phyloP scores from a whole-genome alignment of 2,113 vertebrate genomes.

The Rynchops niger region DNA sequence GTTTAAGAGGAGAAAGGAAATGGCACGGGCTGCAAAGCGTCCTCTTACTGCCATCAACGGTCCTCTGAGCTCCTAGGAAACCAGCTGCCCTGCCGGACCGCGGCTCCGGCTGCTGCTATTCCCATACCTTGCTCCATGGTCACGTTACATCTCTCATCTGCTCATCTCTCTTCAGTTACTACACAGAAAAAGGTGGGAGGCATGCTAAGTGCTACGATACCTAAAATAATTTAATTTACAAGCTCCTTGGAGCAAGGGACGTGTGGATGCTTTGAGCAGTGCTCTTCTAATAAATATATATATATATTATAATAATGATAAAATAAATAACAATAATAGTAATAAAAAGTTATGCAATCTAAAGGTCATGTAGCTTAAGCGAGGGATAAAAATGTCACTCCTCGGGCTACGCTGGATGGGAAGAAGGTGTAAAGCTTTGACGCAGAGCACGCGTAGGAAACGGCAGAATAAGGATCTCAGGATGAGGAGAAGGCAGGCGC shows the following conservation, averaged over 20 bases:
- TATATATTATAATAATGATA: not conserved
- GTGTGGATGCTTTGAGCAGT: not conserved
- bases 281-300: constrained; percentile 50
- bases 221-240: constrained; percentile 5
- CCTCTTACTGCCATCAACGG: not conserved
- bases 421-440: not conserved
- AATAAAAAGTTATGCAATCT: not conserved
- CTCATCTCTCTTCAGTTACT: not conserved
- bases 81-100: not conserved
- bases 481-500: not conserved
- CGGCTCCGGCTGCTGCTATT: not conserved
- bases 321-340: constrained; percentile 54
- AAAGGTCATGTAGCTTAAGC: not conserved
- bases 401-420: not conserved
- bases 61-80: not conserved
- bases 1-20: not conserved
- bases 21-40: not conserved
- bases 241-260: not conserved
- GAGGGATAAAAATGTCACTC: not conserved
- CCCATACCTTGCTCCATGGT: not conserved
- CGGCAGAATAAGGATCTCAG: not conserved
- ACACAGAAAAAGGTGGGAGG: not conserved
- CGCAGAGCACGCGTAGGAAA: not conserved
- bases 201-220: not conserved
- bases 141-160: not conserved